Evolutionary conservation across 2,113 vertebrate genomes (phyloP).

Genomic region (Hippoglossus stenolepis): DNA sequence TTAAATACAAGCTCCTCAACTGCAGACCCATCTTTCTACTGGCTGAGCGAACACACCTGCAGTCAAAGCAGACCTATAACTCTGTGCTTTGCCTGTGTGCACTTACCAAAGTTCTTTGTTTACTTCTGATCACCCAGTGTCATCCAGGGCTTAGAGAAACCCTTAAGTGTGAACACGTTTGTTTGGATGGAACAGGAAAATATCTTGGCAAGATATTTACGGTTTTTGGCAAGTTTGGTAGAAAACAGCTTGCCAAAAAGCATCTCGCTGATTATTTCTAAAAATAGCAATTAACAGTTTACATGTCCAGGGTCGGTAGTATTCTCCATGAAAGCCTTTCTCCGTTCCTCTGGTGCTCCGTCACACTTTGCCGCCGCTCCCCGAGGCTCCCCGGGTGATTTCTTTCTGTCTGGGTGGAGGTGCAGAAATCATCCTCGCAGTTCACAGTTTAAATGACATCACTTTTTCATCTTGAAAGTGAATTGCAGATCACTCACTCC

Average conservation of each 20-base stretch:
- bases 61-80: conserved; percentile 29
- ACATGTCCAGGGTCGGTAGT: conserved; percentile 14
- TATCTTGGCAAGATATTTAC: neutral
- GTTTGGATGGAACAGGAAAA: neutral
- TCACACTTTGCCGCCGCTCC: conserved; percentile 50
- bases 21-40: conserved; percentile 64
- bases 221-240: neutral
- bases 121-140: too few species aligned
- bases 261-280: conserved; percentile 23
- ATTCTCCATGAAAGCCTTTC: conserved; percentile 44
- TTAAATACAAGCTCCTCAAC: conserved; percentile 55
- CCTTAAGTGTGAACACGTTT: neutral
- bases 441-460: conserved; percentile 43
- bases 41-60: conserved; percentile 36
- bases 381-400: conserved; percentile 25
- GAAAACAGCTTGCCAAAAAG: conserved; percentile 1
- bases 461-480: conserved; percentile 53
- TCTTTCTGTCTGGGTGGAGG: conserved; percentile 41
- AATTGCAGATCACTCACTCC: conserved; percentile 31
- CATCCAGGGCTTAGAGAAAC: neutral
- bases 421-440: conserved; percentile 55
- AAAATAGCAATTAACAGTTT: conserved; percentile 34
- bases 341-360: conserved; percentile 43
- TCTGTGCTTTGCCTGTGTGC: conserved; percentile 27
- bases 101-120: neutral